These are phyloP conservation scores for Rhineura floridana DNA, from an alignment of 2,113 vertebrate species.

Conservation along the genomic window DNA sequence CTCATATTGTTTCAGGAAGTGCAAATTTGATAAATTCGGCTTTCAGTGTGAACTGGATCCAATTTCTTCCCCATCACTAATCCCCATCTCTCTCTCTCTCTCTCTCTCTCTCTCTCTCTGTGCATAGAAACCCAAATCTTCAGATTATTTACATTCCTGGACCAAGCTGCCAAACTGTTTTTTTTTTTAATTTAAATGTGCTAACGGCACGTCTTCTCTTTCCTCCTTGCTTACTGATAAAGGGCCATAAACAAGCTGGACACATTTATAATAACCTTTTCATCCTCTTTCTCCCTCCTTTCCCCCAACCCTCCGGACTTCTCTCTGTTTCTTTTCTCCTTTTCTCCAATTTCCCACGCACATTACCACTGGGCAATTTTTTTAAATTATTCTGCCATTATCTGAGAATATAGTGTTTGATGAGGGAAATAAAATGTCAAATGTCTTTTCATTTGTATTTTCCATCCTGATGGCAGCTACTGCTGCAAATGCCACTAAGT, in stretches of 20 bases:
- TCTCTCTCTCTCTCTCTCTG: not conserved
- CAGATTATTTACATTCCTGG: constrained; percentile 76
- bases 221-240: constrained; percentile 49
- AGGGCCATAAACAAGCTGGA: constrained; percentile 75
- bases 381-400: constrained; percentile 74
- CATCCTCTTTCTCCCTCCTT: constrained; percentile 54
- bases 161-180: constrained; percentile 66
- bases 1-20: too few species aligned
- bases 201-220: constrained; percentile 61
- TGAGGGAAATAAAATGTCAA: constrained; percentile 67
- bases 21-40: too few species aligned
- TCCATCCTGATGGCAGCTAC: constrained; percentile 34
- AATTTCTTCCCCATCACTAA: too few species aligned
- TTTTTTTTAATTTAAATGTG: constrained; percentile 32
- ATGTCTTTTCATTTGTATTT: constrained; percentile 72
- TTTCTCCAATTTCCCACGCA: constrained; percentile 50
- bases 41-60: too few species aligned
- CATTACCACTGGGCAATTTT: constrained; percentile 64
- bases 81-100: not conserved
- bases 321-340: constrained; percentile 26
- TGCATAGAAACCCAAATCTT: constrained; percentile 67
- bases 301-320: not conserved
- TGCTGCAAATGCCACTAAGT: constrained; percentile 40
- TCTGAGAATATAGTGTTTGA: constrained; percentile 74
- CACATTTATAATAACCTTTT: constrained; percentile 79